Percentiles rank a stretch among this genome's conserved stretches.
These are phyloP conservation scores for Polydesmus complanatus DNA, from an alignment of 2,888 invertebrate species.

Conservation along the genomic window DNA sequence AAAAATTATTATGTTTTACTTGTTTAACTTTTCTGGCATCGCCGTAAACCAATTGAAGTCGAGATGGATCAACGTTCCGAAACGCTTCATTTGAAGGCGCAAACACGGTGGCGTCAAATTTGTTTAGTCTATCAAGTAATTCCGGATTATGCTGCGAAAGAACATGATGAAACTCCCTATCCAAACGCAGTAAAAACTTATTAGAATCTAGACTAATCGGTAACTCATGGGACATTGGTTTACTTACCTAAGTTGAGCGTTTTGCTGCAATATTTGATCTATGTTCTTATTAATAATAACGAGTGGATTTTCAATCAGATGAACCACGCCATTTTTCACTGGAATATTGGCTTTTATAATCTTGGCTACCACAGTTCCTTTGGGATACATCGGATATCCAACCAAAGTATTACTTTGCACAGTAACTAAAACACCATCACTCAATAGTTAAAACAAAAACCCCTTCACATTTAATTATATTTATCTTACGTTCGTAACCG, in stretches of 20 bases:
- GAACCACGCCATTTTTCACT: slow-evolving; percentile 80
- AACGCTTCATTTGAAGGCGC: slow-evolving; percentile 82
- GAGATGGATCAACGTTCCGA: slow-evolving; percentile 27
- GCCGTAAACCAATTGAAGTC: not conserved
- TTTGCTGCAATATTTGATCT: slow-evolving; percentile 46
- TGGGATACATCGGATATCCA: slow-evolving; percentile 42
- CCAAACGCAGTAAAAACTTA: not conserved
- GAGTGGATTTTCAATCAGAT: slow-evolving; percentile 77
- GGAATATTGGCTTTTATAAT: slow-evolving; percentile 82
- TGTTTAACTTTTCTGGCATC: slow-evolving; percentile 7
- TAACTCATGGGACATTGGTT: slow-evolving; percentile 1
- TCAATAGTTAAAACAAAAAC: too few species aligned
- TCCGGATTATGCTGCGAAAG: not conserved
- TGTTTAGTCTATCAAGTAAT: not conserved
- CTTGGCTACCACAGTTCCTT: slow-evolving; percentile 73
- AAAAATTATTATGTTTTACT: not conserved
- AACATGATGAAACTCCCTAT: slow-evolving; percentile 1
- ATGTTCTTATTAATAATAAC: slow-evolving; percentile 85
- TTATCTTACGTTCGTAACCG: slow-evolving; percentile 21
- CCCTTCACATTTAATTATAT: too few species aligned
- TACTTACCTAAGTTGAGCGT: slow-evolving; percentile 9
- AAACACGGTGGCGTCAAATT: slow-evolving; percentile 63
- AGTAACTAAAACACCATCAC: slow-evolving; percentile 44
- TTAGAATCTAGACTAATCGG: too few species aligned
- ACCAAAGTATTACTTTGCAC: slow-evolving; percentile 63